These are phyloP conservation scores for Drosophila kuntzei DNA, from an alignment of 2,888 invertebrate genomes.

Conservation along the genomic window DNA sequence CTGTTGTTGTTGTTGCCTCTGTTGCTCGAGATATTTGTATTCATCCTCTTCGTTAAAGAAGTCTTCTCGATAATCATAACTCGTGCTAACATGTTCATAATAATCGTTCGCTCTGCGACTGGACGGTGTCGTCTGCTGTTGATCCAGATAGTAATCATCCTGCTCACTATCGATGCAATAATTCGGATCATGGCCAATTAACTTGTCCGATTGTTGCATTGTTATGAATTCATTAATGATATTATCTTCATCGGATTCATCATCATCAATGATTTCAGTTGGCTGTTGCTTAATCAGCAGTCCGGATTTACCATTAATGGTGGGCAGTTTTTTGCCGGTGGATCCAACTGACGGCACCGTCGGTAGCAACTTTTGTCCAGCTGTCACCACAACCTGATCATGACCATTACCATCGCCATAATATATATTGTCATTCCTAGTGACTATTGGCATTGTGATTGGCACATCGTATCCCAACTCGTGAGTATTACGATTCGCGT, in stretches of 20 bases:
- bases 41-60: conserved; percentile 86
- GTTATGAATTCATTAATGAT: conserved; percentile 53
- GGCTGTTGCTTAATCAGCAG: conserved; percentile 84
- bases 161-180: conserved; percentile 84
- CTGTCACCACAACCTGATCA: conserved; percentile 31
- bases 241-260: conserved; percentile 63
- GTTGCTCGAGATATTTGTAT: conserved; percentile 84
- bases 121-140: conserved; percentile 64
- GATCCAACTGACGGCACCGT: conserved; percentile 79
- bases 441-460: conserved; percentile 18
- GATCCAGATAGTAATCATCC: conserved; percentile 83
- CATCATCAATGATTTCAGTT: conserved; percentile 84
- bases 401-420: conserved; percentile 50
- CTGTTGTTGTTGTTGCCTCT: conserved; percentile 69
- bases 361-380: conserved; percentile 67
- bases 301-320: conserved; percentile 82
- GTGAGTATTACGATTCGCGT: conserved; percentile 75
- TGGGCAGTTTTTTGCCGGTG: conserved; percentile 84
- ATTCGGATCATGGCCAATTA: conserved; percentile 55
- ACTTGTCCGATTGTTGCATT: conserved; percentile 41
- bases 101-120: conserved; percentile 75
- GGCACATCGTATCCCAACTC: conserved; percentile 37
- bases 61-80: conserved; percentile 85
- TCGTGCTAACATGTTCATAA: conserved; percentile 78
- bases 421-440: conserved; percentile 10